Evolutionary conservation across 1,140 invertebrate genomes (phyloP).

Genomic region (Vanessa atalanta): DNA sequence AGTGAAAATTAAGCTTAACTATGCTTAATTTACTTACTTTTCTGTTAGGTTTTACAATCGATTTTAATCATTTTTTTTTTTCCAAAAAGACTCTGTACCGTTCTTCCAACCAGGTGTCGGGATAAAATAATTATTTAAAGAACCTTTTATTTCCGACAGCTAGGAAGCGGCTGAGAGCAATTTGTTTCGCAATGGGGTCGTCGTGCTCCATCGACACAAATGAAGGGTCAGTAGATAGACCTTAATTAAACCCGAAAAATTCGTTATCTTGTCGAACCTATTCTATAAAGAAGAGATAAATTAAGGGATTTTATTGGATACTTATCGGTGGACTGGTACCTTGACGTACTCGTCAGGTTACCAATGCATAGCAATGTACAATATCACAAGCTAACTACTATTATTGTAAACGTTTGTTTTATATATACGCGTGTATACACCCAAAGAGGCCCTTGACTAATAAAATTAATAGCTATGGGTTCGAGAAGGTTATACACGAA

Average conservation of each 20-base stretch:
- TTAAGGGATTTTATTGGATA: slow-evolving; percentile 8
- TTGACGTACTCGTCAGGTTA: neutral
- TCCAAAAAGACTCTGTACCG: neutral
- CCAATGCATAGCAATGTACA: too few species aligned
- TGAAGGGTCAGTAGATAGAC: slow-evolving; percentile 70
- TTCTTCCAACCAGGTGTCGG: neutral
- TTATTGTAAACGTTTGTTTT: too few species aligned
- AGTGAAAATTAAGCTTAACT: too few species aligned
- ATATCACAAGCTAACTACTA: too few species aligned
- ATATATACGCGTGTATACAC: too few species aligned
- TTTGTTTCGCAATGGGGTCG: slow-evolving; percentile 70
- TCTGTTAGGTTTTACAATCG: too few species aligned
- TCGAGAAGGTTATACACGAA: too few species aligned
- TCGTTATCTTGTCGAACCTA: slow-evolving; percentile 54
- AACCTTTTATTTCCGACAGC: slow-evolving; percentile 48
- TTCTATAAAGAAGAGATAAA: slow-evolving; percentile 31
- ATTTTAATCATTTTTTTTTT: neutral
- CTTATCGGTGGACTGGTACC: neutral
- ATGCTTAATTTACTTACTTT: too few species aligned
- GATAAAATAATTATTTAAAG: slow-evolving; percentile 51
- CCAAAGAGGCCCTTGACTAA: too few species aligned
- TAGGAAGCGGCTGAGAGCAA: slow-evolving; percentile 54
- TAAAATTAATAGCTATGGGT: too few species aligned
- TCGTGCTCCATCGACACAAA: slow-evolving; percentile 67
- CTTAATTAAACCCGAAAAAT: slow-evolving; percentile 73